A percentile compares a stretch with the other conserved stretches of the same genome.
phyloP scores from a whole-genome alignment of 2,113 vertebrate genomes.

The Ranitomeya variabilis region DNA sequence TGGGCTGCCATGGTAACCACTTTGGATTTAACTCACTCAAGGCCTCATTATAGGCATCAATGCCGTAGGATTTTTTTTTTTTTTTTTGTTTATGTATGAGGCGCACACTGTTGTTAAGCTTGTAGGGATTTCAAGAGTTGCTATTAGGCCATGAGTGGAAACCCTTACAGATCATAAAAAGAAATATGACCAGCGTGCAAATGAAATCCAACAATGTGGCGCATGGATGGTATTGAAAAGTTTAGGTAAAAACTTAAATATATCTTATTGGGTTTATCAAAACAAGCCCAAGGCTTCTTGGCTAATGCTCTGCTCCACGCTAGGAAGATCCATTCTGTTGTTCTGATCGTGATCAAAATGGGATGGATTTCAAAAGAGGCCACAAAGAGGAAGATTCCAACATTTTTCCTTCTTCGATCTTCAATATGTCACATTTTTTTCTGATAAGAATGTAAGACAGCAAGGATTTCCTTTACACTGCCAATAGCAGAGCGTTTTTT shows the following conservation, averaged over 20 bases:
- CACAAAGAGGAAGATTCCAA: not conserved
- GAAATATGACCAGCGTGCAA: conserved; percentile 5
- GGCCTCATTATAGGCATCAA: conserved; percentile 60
- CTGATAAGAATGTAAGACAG: not conserved
- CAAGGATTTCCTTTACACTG: not conserved
- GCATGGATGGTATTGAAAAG: not conserved
- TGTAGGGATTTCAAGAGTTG: conserved; percentile 47
- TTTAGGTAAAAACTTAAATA: not conserved
- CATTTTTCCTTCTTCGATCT: not conserved
- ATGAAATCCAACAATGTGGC: not conserved
- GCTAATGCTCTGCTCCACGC: too few species aligned
- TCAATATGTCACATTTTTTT: not conserved
- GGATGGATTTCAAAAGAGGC: not conserved
- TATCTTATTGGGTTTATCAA: not conserved
- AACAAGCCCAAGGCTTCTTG: not conserved
- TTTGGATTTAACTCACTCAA: conserved; percentile 68
- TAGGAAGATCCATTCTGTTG: not conserved
- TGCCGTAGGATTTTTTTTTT: conserved; percentile 18
- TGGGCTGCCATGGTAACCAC: conserved; percentile 70
- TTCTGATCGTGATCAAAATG: not conserved
- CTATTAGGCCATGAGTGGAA: conserved; percentile 22
- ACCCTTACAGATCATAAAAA: not conserved
- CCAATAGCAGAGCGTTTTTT: not conserved
- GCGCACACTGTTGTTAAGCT: conserved; percentile 59
- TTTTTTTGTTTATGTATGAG: conserved; percentile 62